Percentiles rank a stretch among this genome's conserved stretches.
Conservation (phyloP, 2,113 vertebrate species). For the Corydoras sp. region DNA sequence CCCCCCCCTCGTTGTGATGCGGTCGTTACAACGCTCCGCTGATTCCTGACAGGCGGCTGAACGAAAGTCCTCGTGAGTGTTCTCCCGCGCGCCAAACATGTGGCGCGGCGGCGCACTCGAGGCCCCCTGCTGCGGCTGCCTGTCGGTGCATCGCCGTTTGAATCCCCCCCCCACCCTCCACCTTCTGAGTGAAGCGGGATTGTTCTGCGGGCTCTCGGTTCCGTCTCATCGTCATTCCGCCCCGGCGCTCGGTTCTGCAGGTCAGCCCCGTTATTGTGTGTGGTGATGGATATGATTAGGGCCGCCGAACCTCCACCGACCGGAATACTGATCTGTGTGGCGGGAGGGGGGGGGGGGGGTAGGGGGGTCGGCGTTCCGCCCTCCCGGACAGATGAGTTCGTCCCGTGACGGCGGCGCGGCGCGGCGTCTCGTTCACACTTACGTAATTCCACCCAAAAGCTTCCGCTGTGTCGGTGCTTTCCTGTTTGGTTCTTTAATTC, state of each 20-base stretch:
- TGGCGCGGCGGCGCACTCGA: too few relatives aligned
- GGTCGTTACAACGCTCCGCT: too few relatives aligned
- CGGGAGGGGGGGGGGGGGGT: neutral
- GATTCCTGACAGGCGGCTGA: too few relatives aligned
- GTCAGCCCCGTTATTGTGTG: slow-evolving; percentile 20
- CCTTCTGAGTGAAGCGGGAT: too few relatives aligned
- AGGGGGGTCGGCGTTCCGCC: slow-evolving; percentile 1
- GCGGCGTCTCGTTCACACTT: slow-evolving; percentile 16
- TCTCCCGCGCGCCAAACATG: too few relatives aligned
- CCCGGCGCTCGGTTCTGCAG: slow-evolving; percentile 3
- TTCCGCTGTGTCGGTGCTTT: neutral
- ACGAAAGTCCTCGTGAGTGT: too few relatives aligned
- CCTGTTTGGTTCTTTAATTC: slow-evolving; percentile 19
- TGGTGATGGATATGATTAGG: slow-evolving; percentile 30
- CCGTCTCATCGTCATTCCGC: slow-evolving; percentile 17
- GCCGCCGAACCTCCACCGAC: neutral
- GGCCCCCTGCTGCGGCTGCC: too few relatives aligned
- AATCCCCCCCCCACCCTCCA: too few relatives aligned
- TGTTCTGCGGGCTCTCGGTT: too few relatives aligned
- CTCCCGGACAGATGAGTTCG: slow-evolving; percentile 22
- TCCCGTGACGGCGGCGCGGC: slow-evolving; percentile 13
- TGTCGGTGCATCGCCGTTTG: too few relatives aligned
- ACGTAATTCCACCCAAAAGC: slow-evolving; percentile 28
- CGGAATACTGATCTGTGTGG: slow-evolving; percentile 23
- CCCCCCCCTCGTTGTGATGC: too few relatives aligned